Evolutionary conservation across 2,888 invertebrate species (phyloP).

Genomic region (Brachyopa scutellaris): DNA sequence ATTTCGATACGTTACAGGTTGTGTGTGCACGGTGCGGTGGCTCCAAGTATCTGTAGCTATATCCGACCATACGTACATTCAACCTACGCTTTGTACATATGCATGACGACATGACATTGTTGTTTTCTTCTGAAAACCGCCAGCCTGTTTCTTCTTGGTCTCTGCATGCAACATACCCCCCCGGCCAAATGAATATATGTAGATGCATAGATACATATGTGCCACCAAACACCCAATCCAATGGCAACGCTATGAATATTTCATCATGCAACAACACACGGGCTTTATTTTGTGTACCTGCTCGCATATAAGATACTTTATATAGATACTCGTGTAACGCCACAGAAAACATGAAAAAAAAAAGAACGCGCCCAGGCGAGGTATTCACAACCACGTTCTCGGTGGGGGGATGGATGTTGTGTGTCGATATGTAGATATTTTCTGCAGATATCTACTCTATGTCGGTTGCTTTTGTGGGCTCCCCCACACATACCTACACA

Average conservation of each 20-base stretch:
- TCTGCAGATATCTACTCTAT: slow-evolving; percentile 39
- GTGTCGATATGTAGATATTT: slow-evolving; percentile 30
- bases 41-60: slow-evolving; percentile 2
- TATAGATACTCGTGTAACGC: slow-evolving; percentile 21
- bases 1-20: slow-evolving; percentile 53
- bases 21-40: slow-evolving; percentile 33
- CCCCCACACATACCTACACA: slow-evolving; percentile 48
- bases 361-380: slow-evolving; percentile 37
- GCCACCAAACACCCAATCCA: slow-evolving; percentile 64
- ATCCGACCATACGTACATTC: slow-evolving; percentile 45
- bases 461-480: slow-evolving; percentile 45
- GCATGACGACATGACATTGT: slow-evolving; percentile 67
- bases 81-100: slow-evolving; percentile 60
- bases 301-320: slow-evolving; percentile 63
- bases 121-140: slow-evolving; percentile 30
- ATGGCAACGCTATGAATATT: slow-evolving; percentile 68
- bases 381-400: slow-evolving; percentile 65
- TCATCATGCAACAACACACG: slow-evolving; percentile 69
- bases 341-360: slow-evolving; percentile 9
- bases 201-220: no score
- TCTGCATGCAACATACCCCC: slow-evolving; percentile 48
- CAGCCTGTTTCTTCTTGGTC: slow-evolving; percentile 23
- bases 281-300: slow-evolving; percentile 63
- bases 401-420: slow-evolving; percentile 13
- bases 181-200: no score